A percentile compares a stretch with the other conserved stretches of the same genome.
phyloP scores from a whole-genome alignment of 2,888 invertebrate species.

The Sinopyrophorus schimmeli region DNA sequence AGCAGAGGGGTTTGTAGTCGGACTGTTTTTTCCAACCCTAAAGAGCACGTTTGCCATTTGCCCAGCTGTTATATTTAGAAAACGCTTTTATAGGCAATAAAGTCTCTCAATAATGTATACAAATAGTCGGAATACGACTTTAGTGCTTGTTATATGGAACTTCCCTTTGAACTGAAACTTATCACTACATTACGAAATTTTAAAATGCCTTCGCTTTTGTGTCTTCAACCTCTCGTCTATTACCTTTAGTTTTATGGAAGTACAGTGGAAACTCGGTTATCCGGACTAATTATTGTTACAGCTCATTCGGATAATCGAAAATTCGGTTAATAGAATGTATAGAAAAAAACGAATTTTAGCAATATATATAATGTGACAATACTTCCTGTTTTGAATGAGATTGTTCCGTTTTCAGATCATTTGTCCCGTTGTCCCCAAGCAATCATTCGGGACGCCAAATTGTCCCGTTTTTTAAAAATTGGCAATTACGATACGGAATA shows the following conservation, averaged over 20 bases:
- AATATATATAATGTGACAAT: too few relatives aligned
- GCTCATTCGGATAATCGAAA: too few relatives aligned
- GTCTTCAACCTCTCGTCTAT: conserved; percentile 11
- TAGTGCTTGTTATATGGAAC: conserved; percentile 39
- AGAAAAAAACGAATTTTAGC: too few relatives aligned
- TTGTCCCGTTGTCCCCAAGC: too few relatives aligned
- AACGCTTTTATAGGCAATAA: conserved; percentile 42
- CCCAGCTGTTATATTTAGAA: conserved; percentile 38
- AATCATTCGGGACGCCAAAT: too few relatives aligned
- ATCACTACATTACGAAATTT: conserved; percentile 22
- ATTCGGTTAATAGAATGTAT: too few relatives aligned
- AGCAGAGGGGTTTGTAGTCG: conserved; percentile 15
- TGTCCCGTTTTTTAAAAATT: too few relatives aligned
- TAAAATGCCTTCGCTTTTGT: conserved; percentile 16
- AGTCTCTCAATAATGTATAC: conserved; percentile 46
- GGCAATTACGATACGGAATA: too few relatives aligned
- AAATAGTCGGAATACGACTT: conserved; percentile 47
- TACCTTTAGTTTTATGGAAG: conserved; percentile 25
- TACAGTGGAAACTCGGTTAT: too few relatives aligned
- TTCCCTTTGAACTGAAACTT: conserved; percentile 27
- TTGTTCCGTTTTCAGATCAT: too few relatives aligned
- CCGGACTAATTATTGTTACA: too few relatives aligned
- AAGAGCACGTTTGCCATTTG: conserved; percentile 34
- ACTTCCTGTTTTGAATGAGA: too few relatives aligned
- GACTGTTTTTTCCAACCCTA: conserved; percentile 12